phyloP scores from a whole-genome alignment of 2,888 invertebrate species.

The Thalpophila matura region DNA sequence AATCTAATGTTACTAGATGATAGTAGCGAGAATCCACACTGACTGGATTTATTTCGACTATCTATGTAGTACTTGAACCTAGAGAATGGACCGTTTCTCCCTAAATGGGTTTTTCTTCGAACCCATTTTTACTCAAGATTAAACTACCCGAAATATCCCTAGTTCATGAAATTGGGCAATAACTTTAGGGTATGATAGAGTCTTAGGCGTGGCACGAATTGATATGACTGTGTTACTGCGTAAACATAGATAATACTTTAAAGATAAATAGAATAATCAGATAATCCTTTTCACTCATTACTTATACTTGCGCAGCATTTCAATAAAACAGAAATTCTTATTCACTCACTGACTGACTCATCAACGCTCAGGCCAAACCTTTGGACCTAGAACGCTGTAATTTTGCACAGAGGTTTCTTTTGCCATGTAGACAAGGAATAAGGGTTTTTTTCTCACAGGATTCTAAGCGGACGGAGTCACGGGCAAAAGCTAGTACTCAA shows the following conservation, averaged over 20 bases:
- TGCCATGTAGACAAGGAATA: too few species aligned
- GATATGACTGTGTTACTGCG: conserved; percentile 46
- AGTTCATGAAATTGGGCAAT: conserved; percentile 62
- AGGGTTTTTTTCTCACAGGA: too few species aligned
- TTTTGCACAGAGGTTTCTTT: too few species aligned
- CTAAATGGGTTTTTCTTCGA: conserved; percentile 53
- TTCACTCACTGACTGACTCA: too few species aligned
- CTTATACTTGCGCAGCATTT: conserved; percentile 7
- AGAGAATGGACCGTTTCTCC: conserved; percentile 49
- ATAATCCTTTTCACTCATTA: conserved; percentile 12
- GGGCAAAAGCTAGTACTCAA: too few species aligned
- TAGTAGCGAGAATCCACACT: conserved; percentile 35
- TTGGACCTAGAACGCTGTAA: too few species aligned
- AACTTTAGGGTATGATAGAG: conserved; percentile 59
- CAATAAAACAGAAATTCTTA: conserved; percentile 16
- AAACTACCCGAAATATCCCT: conserved; percentile 57
- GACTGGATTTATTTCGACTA: conserved; percentile 41
- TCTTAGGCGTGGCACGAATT: conserved; percentile 53
- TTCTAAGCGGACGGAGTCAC: too few species aligned
- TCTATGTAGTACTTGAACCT: conserved; percentile 18
- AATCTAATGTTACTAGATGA: conserved; percentile 44
- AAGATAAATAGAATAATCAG: conserved; percentile 23
- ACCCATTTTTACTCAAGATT: conserved; percentile 61
- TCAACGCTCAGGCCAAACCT: too few species aligned
- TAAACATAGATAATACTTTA: conserved; percentile 29